A percentile compares a stretch with the other conserved stretches of the same genome.
These are phyloP conservation scores for Arizona elegans DNA, from an alignment of 2,113 vertebrate genomes.

Conservation along the genomic window DNA sequence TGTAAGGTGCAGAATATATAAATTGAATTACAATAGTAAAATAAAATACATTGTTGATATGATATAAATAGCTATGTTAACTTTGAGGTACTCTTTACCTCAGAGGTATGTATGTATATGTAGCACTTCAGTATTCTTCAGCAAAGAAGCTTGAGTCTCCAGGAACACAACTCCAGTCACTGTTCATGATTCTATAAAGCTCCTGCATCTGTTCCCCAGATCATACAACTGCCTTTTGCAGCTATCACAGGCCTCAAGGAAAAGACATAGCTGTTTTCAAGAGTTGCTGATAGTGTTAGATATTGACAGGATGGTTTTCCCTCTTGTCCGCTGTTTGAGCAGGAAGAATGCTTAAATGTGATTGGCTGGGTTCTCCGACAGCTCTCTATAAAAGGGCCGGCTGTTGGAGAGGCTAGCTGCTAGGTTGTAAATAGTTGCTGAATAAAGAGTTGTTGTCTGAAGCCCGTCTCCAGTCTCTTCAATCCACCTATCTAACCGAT, in stretches of 20 bases:
- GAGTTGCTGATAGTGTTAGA: neutral
- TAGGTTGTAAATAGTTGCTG: too few species aligned
- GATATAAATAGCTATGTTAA: neutral
- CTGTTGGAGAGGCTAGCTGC: too few species aligned
- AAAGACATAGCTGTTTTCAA: neutral
- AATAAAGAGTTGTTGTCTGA: too few species aligned
- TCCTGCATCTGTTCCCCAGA: neutral
- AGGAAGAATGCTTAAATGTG: too few species aligned
- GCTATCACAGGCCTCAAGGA: neutral
- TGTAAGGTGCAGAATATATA: neutral
- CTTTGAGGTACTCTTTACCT: neutral
- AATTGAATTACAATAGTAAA: neutral
- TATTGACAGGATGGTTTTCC: too few species aligned
- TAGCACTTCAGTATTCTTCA: neutral
- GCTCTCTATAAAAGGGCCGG: too few species aligned
- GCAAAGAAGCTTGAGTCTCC: neutral
- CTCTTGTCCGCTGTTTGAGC: too few species aligned
- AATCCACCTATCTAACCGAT: too few species aligned
- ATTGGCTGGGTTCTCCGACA: too few species aligned
- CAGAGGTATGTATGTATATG: neutral
- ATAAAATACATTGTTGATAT: neutral
- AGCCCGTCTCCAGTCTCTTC: too few species aligned
- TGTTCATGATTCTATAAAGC: neutral
- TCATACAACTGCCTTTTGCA: neutral
- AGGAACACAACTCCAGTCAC: neutral